phyloP scores from a whole-genome alignment of 2,113 vertebrate genomes.

The Sylvilagus bachmani region DNA sequence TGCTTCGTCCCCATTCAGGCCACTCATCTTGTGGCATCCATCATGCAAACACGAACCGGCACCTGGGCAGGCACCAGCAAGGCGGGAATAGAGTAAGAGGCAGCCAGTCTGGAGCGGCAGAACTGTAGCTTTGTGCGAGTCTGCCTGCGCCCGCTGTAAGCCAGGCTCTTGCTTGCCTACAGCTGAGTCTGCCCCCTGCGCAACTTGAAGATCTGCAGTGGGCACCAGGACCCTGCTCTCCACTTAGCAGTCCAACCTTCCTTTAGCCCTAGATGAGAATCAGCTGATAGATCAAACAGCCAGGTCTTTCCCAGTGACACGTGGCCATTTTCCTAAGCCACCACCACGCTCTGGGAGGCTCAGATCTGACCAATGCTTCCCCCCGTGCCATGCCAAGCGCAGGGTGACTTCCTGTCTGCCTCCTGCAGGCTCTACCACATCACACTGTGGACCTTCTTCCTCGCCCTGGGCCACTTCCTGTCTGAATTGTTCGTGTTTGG shows the following conservation, averaged over 20 bases:
- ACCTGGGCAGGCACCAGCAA: background rate
- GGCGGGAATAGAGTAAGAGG: background rate
- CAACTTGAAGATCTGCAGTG: background rate
- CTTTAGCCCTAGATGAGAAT: background rate
- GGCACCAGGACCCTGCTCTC: background rate
- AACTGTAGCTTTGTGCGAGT: background rate
- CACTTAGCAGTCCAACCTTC: background rate
- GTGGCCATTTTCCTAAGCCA: background rate
- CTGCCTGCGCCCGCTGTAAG: background rate
- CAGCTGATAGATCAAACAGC: background rate
- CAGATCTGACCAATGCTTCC: background rate
- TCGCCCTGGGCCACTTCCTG: constrained; percentile 96
- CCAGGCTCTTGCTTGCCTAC: background rate
- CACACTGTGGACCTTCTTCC: constrained; percentile 96
- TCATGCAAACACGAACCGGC: background rate
- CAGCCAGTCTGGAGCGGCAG: background rate
- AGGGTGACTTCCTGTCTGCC: constrained; percentile 54
- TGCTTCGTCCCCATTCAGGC: background rate
- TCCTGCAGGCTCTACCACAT: constrained; percentile 95
- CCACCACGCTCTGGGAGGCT: background rate
- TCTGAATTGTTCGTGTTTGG: constrained; percentile 95
- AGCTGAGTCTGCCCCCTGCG: background rate
- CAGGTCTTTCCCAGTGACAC: background rate
- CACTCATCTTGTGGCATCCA: background rate
- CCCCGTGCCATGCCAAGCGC: no score